Percentiles rank a stretch among this genome's conserved stretches.
Evolutionary conservation across 2,888 invertebrate genomes (phyloP).

Genomic region (Trissolcus brochymenae): DNA sequence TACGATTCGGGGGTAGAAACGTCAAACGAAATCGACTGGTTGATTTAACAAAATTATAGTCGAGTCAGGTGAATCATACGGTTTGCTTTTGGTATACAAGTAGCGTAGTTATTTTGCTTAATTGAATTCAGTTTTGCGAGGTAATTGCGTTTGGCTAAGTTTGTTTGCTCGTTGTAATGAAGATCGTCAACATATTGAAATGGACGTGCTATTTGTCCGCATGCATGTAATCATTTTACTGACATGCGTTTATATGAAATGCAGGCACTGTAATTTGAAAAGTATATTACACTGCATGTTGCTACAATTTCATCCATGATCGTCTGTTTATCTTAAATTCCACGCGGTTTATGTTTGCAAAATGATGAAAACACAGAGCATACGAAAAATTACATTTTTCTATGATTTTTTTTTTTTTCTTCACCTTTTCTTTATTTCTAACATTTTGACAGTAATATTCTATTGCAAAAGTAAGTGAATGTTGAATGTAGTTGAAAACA

Average conservation of each 20-base stretch:
- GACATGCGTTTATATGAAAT: too few relatives aligned
- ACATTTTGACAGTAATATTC: too few relatives aligned
- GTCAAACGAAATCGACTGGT: constrained; percentile 15
- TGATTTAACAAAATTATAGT: constrained; percentile 25
- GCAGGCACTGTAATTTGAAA: neutral
- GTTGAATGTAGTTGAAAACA: too few relatives aligned
- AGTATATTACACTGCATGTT: neutral
- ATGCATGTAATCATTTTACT: constrained; percentile 3
- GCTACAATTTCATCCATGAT: too few relatives aligned
- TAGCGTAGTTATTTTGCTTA: constrained; percentile 37
- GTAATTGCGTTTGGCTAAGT: constrained; percentile 39
- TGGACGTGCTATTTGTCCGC: neutral
- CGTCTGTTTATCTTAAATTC: too few relatives aligned
- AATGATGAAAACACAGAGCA: too few relatives aligned
- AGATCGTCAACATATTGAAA: constrained; percentile 8
- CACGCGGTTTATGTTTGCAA: too few relatives aligned
- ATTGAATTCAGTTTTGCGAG: constrained; percentile 37
- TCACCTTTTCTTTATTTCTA: too few relatives aligned
- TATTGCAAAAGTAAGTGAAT: too few relatives aligned
- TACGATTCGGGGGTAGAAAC: constrained; percentile 18
- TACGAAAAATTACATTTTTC: too few relatives aligned
- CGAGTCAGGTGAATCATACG: constrained; percentile 13
- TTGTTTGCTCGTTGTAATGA: constrained; percentile 25
- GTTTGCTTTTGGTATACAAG: constrained; percentile 11
- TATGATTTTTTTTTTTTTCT: too few relatives aligned